Conservation (phyloP, 2,113 vertebrate species). For the Campylorhamphus procurvoides region DNA sequence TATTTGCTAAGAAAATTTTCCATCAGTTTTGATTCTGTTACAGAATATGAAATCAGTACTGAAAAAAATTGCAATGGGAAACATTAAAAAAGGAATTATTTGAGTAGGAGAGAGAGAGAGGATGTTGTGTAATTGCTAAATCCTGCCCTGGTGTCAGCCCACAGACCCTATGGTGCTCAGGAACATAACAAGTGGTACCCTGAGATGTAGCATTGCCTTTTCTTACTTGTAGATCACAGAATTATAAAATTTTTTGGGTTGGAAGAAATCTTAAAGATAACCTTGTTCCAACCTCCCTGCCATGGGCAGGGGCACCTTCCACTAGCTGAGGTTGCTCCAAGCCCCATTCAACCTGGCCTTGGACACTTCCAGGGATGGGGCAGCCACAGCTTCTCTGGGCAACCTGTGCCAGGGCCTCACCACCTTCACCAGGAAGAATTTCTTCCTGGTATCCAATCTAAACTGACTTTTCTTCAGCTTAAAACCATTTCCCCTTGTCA, state of each 20-base stretch:
- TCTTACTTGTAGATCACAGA: neutral
- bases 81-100: neutral
- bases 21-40: neutral
- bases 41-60: neutral
- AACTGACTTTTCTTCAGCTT: neutral
- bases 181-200: neutral
- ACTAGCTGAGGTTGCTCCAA: neutral
- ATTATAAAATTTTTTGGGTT: neutral
- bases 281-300: neutral
- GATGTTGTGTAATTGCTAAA: neutral
- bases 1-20: neutral
- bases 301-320: neutral
- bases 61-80: neutral
- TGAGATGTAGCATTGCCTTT: neutral
- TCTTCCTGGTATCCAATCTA: neutral
- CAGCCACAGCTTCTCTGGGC: neutral
- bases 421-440: neutral
- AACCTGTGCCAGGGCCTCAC: neutral
- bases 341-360: neutral
- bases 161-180: neutral
- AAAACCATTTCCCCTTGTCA: neutral
- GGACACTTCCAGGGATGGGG: neutral
- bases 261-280: too few relatives aligned
- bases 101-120: neutral
- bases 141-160: neutral